phyloP scores from a whole-genome alignment of 2,888 invertebrate species.

The Sisyra terminalis region DNA sequence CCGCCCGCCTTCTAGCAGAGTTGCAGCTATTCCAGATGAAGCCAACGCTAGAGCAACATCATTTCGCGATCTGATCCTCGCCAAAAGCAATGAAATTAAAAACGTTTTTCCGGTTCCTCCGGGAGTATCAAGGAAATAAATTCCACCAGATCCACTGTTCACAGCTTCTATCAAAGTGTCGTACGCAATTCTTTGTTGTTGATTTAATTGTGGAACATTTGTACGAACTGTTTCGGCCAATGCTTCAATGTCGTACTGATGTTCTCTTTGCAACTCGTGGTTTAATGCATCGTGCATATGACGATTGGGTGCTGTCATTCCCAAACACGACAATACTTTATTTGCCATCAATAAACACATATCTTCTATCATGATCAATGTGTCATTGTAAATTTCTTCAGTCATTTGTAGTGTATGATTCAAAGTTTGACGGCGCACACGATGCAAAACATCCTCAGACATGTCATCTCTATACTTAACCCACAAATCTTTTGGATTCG shows the following conservation, averaged over 20 bases:
- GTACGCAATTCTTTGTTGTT: not conserved
- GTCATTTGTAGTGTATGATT: conserved; percentile 10
- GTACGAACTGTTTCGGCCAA: too few species aligned
- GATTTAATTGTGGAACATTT: too few species aligned
- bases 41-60: conserved; percentile 7
- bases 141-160: not conserved
- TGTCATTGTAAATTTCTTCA: conserved; percentile 19
- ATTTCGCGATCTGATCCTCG: conserved; percentile 16
- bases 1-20: too few species aligned
- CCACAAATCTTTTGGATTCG: conserved; percentile 15
- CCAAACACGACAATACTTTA: conserved; percentile 14
- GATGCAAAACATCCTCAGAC: conserved; percentile 13
- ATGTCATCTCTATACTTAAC: conserved; percentile 9
- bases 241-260: conserved; percentile 10
- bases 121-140: not conserved
- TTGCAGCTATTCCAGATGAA: not conserved
- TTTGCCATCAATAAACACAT: not conserved
- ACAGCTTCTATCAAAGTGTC: too few species aligned
- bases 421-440: conserved; percentile 13
- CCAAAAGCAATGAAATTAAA: conserved; percentile 19
- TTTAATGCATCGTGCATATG: conserved; percentile 12
- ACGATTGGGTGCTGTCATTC: conserved; percentile 14
- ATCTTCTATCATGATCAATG: conserved; percentile 16
- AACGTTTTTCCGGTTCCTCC: conserved; percentile 2
- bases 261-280: conserved; percentile 16